These are phyloP conservation scores for Hyaena hyaena DNA, from an alignment of 2,113 vertebrate genomes.

Conservation along the genomic window DNA sequence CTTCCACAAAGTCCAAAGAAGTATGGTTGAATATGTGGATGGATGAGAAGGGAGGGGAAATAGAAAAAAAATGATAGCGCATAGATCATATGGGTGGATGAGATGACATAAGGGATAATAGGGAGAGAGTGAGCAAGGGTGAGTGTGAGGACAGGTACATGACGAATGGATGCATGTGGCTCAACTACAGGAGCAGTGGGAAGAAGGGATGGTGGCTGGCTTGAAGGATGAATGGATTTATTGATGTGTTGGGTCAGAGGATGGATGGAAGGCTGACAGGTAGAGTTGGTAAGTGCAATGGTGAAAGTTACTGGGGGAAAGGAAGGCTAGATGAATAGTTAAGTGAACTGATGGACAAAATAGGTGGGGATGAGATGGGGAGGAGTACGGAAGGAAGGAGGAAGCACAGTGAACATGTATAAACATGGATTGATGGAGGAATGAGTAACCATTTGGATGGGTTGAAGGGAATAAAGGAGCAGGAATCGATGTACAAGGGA, in stretches of 20 bases:
- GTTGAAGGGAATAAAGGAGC: background rate
- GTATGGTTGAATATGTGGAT: background rate
- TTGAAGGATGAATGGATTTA: background rate
- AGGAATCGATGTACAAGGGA: background rate
- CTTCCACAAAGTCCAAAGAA: background rate
- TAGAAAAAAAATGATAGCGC: background rate
- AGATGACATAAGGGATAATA: no score
- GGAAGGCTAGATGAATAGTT: background rate
- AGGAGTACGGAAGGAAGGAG: background rate
- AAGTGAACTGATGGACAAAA: no score
- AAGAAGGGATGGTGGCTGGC: no score
- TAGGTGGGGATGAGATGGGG: background rate
- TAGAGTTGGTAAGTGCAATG: background rate
- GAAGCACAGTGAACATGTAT: background rate
- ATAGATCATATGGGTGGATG: rapidly evolving
- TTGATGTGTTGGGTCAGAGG: no score
- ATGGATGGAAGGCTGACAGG: background rate
- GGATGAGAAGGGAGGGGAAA: background rate
- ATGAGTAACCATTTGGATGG: no score
- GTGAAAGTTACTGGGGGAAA: background rate
- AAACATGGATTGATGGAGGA: no score
- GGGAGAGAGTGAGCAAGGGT: background rate
- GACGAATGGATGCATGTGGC: rapidly evolving
- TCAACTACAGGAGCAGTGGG: background rate
- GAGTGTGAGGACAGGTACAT: background rate